A percentile compares a stretch with the other conserved stretches of the same genome.
Conservation (phyloP, 2,888 invertebrate species). For the Neelides folsomi region DNA sequence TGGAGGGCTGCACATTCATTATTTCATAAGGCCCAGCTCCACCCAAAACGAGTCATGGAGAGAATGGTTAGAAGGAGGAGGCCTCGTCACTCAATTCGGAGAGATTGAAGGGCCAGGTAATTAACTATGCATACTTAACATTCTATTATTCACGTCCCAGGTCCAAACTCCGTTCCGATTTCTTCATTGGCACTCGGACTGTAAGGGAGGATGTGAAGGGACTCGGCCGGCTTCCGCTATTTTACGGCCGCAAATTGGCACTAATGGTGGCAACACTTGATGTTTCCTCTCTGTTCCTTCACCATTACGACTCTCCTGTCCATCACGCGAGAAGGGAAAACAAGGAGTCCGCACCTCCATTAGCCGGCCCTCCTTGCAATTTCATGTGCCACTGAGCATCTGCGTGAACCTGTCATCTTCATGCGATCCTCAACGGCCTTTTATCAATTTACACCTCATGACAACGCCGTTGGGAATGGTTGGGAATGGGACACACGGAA, state of each 20-base stretch:
- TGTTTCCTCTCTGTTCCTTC: slow-evolving; percentile 15
- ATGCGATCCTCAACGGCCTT: slow-evolving; percentile 4
- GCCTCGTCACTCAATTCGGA: too few species aligned
- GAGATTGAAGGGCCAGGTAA: too few species aligned
- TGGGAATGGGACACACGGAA: neutral
- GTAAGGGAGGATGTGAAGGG: too few species aligned
- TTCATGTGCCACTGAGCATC: neutral
- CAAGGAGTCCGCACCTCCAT: neutral
- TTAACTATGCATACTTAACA: too few species aligned
- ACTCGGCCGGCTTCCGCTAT: slow-evolving; percentile 19
- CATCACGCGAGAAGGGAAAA: neutral
- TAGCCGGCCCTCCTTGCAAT: slow-evolving; percentile 9
- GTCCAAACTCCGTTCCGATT: too few species aligned
- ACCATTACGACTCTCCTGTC: slow-evolving; percentile 6
- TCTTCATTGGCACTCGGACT: too few species aligned
- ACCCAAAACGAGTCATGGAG: too few species aligned
- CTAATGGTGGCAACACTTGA: slow-evolving; percentile 23
- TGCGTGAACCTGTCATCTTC: slow-evolving; percentile 5
- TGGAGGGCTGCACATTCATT: too few species aligned
- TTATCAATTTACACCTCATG: slow-evolving; percentile 1
- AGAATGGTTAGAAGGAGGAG: too few species aligned
- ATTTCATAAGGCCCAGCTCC: too few species aligned
- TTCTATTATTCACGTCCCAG: too few species aligned
- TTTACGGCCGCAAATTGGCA: slow-evolving; percentile 31
- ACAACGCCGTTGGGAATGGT: neutral